Percentiles rank a stretch among this genome's conserved stretches.
These are phyloP conservation scores for Ailuropoda melanoleuca DNA, from an alignment of 2,113 vertebrate species.

Conservation along the genomic window DNA sequence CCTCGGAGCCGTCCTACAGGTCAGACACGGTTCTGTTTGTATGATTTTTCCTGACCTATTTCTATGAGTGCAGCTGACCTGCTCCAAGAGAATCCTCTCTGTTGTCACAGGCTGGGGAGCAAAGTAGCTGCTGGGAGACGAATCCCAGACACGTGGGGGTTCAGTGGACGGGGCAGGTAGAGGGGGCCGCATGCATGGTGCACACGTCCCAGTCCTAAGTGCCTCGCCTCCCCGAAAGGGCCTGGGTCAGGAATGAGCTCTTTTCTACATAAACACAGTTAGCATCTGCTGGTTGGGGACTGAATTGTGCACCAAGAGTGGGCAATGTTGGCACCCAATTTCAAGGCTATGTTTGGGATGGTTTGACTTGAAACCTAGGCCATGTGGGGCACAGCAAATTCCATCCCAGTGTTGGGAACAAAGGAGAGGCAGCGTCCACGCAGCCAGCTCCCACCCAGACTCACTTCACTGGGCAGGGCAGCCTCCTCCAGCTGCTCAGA, in stretches of 20 bases:
- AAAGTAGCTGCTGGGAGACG: rapidly evolving
- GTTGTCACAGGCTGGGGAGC: not conserved
- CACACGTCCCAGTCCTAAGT: rapidly evolving
- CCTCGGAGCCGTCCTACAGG: rapidly evolving
- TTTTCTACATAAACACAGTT: not conserved
- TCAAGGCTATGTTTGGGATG: not conserved
- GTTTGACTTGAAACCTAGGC: not conserved
- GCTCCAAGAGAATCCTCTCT: not conserved
- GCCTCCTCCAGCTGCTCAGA: not conserved
- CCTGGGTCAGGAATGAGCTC: rapidly evolving
- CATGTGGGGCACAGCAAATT: not conserved
- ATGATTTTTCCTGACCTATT: not conserved
- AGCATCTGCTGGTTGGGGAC: rapidly evolving
- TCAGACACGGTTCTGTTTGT: not conserved
- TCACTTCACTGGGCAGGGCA: rapidly evolving
- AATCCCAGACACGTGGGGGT: rapidly evolving
- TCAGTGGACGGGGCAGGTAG: rapidly evolving
- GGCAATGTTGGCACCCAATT: too few relatives aligned
- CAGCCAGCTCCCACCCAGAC: not conserved
- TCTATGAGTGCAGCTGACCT: not conserved
- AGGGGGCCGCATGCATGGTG: not conserved
- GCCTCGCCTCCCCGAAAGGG: rapidly evolving
- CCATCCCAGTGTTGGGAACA: not conserved
- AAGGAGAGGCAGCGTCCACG: rapidly evolving
- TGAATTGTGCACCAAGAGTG: rapidly evolving